Evolutionary conservation across 2,113 vertebrate genomes (phyloP).

Genomic region (Gymnogyps californianus): DNA sequence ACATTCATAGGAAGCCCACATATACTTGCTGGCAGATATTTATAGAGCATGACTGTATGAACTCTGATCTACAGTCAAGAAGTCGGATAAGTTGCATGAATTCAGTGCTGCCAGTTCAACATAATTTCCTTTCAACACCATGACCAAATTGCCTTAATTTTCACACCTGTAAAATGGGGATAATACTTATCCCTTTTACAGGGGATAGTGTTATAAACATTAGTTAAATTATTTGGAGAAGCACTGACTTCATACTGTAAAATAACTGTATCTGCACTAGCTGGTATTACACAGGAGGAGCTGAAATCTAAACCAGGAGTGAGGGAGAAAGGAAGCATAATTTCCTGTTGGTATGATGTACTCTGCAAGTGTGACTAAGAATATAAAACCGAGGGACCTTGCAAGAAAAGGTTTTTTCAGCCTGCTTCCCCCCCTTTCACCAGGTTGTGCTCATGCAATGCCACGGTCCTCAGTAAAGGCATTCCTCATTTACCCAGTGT

Average conservation of each 20-base stretch:
- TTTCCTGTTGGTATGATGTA: not conserved
- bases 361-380: not conserved
- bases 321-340: conserved; percentile 10
- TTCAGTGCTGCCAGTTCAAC: not conserved
- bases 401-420: not conserved
- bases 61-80: conserved; percentile 7
- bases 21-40: not conserved
- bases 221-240: not conserved
- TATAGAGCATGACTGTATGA: not conserved
- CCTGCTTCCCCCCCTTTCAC: not conserved
- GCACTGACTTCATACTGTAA: not conserved
- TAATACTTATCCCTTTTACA: conserved; percentile 3
- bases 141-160: not conserved
- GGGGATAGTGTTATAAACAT: not conserved
- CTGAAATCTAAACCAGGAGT: not conserved
- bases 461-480: not conserved
- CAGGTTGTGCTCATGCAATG: not conserved
- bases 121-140: conserved; percentile 47
- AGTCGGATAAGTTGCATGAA: conserved; percentile 24
- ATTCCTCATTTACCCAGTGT: not conserved
- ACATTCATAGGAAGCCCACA: not conserved
- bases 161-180: not conserved
- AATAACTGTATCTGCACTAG: not conserved
- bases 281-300: not conserved
- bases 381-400: not conserved